Evolutionary conservation across 2,888 invertebrate genomes (phyloP).

Genomic region (Drosophila percnosoma): DNA sequence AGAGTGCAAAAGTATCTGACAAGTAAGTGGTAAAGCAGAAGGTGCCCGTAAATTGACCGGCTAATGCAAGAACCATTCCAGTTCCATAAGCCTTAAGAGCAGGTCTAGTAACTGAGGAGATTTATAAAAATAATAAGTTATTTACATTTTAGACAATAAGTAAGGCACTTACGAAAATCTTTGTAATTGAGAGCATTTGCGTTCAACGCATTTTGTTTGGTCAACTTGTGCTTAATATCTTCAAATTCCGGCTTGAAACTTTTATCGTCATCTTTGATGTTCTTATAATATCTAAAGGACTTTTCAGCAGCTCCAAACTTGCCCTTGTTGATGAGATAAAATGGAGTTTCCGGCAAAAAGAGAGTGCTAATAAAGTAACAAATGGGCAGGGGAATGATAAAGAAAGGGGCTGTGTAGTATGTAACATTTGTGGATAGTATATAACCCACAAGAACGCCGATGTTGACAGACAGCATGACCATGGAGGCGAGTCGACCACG

Average conservation of each 20-base stretch:
- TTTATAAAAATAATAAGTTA: accelerated
- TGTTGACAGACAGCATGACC: conserved; percentile 69
- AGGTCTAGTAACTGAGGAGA: conserved; percentile 52
- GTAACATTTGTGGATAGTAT: conserved; percentile 60
- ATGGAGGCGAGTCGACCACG: conserved; percentile 81
- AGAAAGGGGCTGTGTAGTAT: conserved; percentile 61
- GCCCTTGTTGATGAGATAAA: conserved; percentile 62
- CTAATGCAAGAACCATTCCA: conserved; percentile 54
- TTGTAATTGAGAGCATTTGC: conserved; percentile 43
- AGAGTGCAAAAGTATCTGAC: conserved; percentile 69
- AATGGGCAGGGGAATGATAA: conserved; percentile 61
- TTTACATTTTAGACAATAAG: background rate
- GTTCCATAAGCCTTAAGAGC: conserved; percentile 65
- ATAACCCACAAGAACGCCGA: conserved; percentile 66
- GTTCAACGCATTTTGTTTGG: conserved; percentile 42
- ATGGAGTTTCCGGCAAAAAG: conserved; percentile 77
- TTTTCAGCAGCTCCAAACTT: conserved; percentile 60
- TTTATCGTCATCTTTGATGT: conserved; percentile 52
- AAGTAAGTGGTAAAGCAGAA: conserved; percentile 77
- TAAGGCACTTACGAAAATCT: conserved; percentile 78
- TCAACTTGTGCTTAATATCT: conserved; percentile 43
- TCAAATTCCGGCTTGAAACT: conserved; percentile 53
- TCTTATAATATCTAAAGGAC: conserved; percentile 72
- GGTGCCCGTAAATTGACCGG: conserved; percentile 68
- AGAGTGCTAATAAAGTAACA: conserved; percentile 57